Evolutionary conservation across 1,140 invertebrate species (phyloP), one percentile per base, ranked within the genome.

Genomic region (Leucophenga varia): DNA sequence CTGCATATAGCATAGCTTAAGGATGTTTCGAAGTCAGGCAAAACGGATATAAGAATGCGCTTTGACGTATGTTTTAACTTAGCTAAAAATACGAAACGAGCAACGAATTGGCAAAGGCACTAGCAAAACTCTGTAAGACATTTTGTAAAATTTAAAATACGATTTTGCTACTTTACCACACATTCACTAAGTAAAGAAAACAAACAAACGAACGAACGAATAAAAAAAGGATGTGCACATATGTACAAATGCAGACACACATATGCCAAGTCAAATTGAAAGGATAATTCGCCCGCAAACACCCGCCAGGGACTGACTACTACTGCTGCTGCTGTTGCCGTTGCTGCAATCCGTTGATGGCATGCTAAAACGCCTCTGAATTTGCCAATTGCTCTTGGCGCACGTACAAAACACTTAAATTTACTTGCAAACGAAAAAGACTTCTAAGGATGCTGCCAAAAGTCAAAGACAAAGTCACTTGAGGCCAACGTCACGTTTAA

Each of bases 181-280:
- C 35, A 17, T 16, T 5, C 35, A 50, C 52, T n/a, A n/a, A n/a
- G n/a, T n/a, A n/a, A n/a, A n/a, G n/a, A n/a, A n/a, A n/a, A 22
- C 25, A 53, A 19, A 49, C 20, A 51, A 30, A 35, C 40, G 28
- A 30, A 40, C n/a, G 14, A 18, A 35, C 35, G n/a, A n/a, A n/a
- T n/a, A n/a, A n/a, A n/a, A n/a, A n/a, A 35, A 19, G 17, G 16
- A 14, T 12, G 12, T 12, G 22, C 19, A 48, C 22, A 46, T 25
- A 39, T 10, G 25, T 19, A 22, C 34, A 35, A 22, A 18, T 35
- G 25, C 28, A 28, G 28, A 40, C 56, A 59, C 61, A 72, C 69
- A 72, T 72, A 72, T 72, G 69, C 69, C 69, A 72, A 72, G 68
- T 72, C 59, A 72, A 72, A 72, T 72, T 72, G 69, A 72, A 72